Base-by-base conservation (phyloP, 2,888 invertebrate species). In the Drosophila barbarae region DNA sequence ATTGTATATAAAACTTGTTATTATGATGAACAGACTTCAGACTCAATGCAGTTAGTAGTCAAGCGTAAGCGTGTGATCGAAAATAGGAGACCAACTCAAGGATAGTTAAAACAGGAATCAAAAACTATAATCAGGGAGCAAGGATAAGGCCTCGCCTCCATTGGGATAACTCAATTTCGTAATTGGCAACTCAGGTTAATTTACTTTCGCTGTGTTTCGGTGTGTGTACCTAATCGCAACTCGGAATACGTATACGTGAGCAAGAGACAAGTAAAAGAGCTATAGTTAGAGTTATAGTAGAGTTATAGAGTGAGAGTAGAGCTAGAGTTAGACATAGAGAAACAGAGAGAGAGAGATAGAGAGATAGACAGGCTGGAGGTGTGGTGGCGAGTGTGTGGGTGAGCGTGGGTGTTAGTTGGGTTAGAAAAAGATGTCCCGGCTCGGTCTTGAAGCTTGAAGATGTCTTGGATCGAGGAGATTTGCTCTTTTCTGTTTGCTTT, bases 31-130 rank as follows among this genome's bases (percentile, higher is more conserved):
- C 55, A 67, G 68, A 65, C 67, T 66, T 34, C 47, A 65, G 54
- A 65, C 55, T 77, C 71, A 74, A 78, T 81, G 84, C 84, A 76
- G 76, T 84, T 84, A 84, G 74, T 81, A 76, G 65, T 72, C 63
- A 84, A 84, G 79, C 79, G 74, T 66, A 79, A 79, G 79, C 84
- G 82, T 79, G 84, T 82, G 79, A 76, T 69, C 61, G 28, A 42
- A 12, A 65, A 36, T 6, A 44, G n/a, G 30, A 35, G 28, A 50
- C n/a, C 42, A 68, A 69, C 36, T 21, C 13, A 53, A 44, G 53
- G n/a, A 32, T 50, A 35, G 18, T 18, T 6, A 54, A 65, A 42
- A n/a, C 13, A 23, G 34, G 13, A 58, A 6, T 18, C 3, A 21
- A 9, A 66, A 41, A 26, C 5, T 13, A 39, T n/a, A 18, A 13